Evolutionary conservation across 2,888 invertebrate genomes (phyloP).

Genomic region (Drosophila merina): DNA sequence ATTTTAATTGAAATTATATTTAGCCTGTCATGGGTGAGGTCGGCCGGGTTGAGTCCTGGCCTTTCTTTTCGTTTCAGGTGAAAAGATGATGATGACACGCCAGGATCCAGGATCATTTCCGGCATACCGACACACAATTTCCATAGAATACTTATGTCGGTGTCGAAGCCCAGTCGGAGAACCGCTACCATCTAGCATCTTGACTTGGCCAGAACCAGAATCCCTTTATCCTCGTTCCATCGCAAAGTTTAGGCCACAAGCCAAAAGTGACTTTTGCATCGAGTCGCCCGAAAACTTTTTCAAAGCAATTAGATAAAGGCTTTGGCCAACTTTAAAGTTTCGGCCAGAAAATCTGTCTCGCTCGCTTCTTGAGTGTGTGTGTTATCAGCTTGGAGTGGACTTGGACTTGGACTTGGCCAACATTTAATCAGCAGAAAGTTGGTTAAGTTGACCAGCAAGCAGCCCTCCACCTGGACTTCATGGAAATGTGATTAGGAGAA

Average conservation of each 20-base stretch:
- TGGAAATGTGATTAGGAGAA: conserved; percentile 67
- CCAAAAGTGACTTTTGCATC: conserved; percentile 71
- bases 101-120: conserved; percentile 26
- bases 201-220: conserved; percentile 22
- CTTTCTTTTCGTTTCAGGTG: conserved; percentile 17
- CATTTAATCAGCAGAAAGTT: conserved; percentile 75
- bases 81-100: conserved; percentile 28
- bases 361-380: conserved; percentile 26
- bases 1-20: conserved; percentile 78
- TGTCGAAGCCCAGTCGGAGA: conserved; percentile 25
- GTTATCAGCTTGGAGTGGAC: conserved; percentile 40
- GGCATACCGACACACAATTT: conserved; percentile 29
- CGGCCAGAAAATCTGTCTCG: conserved; percentile 39
- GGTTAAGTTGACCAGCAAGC: conserved; percentile 53
- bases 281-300: conserved; percentile 70
- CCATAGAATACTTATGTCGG: conserved; percentile 14
- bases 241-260: conserved; percentile 53
- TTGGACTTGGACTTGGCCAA: conserved; percentile 39
- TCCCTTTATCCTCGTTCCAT: not conserved
- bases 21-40: conserved; percentile 48
- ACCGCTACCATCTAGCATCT: conserved; percentile 15
- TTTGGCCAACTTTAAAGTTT: conserved; percentile 71
- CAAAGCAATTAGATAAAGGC: conserved; percentile 77
- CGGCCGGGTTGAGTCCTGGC: conserved; percentile 6
- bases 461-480: conserved; percentile 24